A percentile compares a stretch with the other conserved stretches of the same genome.
phyloP scores from a whole-genome alignment of 2,888 invertebrate species.

The Spodoptera picta region DNA sequence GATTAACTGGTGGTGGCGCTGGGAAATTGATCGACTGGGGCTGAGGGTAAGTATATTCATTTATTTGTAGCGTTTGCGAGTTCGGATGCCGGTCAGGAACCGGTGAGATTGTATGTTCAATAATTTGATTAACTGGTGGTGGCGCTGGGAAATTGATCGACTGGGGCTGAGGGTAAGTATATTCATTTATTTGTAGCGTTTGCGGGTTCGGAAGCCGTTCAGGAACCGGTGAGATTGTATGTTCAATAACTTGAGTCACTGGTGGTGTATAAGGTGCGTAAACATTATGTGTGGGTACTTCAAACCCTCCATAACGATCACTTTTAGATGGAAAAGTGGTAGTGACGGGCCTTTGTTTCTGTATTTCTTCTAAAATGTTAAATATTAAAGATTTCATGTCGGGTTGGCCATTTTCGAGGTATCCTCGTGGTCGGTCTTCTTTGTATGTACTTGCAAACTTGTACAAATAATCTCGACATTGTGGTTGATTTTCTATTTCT shows the following conservation, averaged over 20 bases:
- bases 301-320: slow-evolving; percentile 14
- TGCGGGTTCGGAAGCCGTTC: too few species aligned
- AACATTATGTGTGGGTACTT: too few species aligned
- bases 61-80: too few species aligned
- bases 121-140: too few species aligned
- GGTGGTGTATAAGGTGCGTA: too few species aligned
- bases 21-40: too few species aligned
- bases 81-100: too few species aligned
- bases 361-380: slow-evolving; percentile 27
- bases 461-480: slow-evolving; percentile 47
- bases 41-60: too few species aligned
- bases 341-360: slow-evolving; percentile 11
- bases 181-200: background rate
- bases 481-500: slow-evolving; percentile 50
- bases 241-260: too few species aligned
- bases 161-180: background rate
- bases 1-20: too few species aligned
- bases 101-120: too few species aligned
- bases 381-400: slow-evolving; percentile 28
- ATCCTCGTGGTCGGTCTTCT: slow-evolving; percentile 31
- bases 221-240: too few species aligned
- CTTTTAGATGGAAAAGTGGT: background rate
- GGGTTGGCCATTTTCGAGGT: slow-evolving; percentile 8
- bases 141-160: background rate
- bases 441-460: slow-evolving; percentile 25